Conservation (phyloP, 2,888 invertebrate genomes). For the Syrphus vitripennis region DNA sequence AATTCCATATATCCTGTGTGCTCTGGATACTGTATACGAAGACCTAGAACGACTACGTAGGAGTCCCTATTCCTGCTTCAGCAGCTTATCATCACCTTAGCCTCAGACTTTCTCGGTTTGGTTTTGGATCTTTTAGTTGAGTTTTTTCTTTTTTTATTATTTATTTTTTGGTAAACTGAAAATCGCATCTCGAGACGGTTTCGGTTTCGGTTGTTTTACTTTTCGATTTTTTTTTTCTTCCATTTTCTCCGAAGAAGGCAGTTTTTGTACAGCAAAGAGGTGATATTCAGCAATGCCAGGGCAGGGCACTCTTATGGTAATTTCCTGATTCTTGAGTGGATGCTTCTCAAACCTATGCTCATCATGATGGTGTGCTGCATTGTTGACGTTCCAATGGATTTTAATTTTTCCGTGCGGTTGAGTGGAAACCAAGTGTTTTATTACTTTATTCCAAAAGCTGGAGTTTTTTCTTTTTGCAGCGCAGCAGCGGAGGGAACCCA, state of each 20-base stretch:
- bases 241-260: constrained; percentile 32
- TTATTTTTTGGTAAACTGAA: constrained; percentile 23
- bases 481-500: background rate
- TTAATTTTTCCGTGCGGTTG: constrained; percentile 71
- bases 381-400: constrained; percentile 69
- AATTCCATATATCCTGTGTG: constrained; percentile 70
- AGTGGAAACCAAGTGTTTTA: constrained; percentile 70
- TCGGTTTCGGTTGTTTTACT: constrained; percentile 57
- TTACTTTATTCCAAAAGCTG: constrained; percentile 44
- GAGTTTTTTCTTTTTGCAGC: constrained; percentile 17
- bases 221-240: constrained; percentile 18
- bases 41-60: constrained; percentile 19
- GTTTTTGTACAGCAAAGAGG: background rate
- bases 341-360: background rate
- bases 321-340: constrained; percentile 37
- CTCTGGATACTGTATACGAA: background rate
- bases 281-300: constrained; percentile 30
- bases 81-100: constrained; percentile 67
- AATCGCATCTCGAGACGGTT: constrained; percentile 65
- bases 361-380: constrained; percentile 24
- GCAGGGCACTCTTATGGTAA: constrained; percentile 54
- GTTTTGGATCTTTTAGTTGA: background rate
- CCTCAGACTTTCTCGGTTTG: constrained; percentile 32
- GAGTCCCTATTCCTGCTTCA: constrained; percentile 27
- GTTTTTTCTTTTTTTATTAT: background rate